A percentile compares a stretch with the other conserved stretches of the same genome.
Evolutionary conservation across 2,888 invertebrate genomes (phyloP).

Genomic region (Melikaiella ostensackeni): DNA sequence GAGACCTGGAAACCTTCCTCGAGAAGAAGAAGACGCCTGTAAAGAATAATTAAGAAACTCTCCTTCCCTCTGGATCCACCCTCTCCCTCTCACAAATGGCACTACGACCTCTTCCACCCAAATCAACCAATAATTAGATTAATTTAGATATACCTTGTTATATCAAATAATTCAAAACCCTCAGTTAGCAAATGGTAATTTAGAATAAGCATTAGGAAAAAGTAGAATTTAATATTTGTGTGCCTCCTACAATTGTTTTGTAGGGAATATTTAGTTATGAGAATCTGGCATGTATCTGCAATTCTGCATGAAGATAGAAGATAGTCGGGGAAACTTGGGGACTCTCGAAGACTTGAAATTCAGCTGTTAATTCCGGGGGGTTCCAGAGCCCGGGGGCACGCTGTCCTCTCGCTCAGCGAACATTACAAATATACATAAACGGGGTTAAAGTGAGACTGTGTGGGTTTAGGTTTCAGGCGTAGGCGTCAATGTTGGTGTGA

Average conservation of each 20-base stretch:
- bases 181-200: too few relatives aligned
- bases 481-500: conserved; percentile 50
- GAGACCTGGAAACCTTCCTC: too few relatives aligned
- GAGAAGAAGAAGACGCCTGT: too few relatives aligned
- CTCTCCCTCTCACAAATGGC: too few relatives aligned
- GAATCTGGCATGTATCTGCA: conserved; percentile 19
- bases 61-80: too few relatives aligned
- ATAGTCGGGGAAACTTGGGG: conserved; percentile 57
- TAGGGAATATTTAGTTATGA: not conserved
- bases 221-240: not conserved
- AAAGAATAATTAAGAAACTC: too few relatives aligned
- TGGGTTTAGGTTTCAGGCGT: conserved; percentile 25
- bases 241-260: not conserved
- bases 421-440: conserved; percentile 32
- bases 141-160: too few relatives aligned
- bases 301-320: conserved; percentile 51
- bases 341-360: conserved; percentile 61
- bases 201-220: too few relatives aligned
- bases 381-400: conserved; percentile 51
- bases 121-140: too few relatives aligned
- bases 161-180: too few relatives aligned
- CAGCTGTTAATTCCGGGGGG: conserved; percentile 64
- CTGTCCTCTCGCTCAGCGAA: conserved; percentile 38
- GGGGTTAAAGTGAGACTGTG: conserved; percentile 21
- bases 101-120: too few relatives aligned